These are phyloP conservation scores for Gobius niger DNA, from an alignment of 2,113 vertebrate genomes.

Conservation along the genomic window DNA sequence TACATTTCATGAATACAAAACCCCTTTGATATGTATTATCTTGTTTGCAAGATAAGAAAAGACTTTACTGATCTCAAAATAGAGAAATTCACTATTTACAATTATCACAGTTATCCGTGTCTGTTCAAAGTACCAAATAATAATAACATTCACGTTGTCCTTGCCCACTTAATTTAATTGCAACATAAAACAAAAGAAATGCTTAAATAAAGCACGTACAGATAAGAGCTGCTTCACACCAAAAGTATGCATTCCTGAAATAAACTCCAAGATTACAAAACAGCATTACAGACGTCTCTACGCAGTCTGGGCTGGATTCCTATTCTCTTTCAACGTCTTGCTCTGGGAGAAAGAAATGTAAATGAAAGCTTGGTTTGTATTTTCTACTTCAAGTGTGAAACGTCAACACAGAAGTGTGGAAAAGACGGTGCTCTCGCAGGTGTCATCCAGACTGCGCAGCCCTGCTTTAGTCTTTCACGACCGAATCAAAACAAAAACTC, in stretches of 20 bases:
- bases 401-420: slow-evolving; percentile 34
- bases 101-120: no score
- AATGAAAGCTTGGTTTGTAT: slow-evolving; percentile 60
- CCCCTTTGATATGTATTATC: no score
- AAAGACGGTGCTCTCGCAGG: slow-evolving; percentile 40
- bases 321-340: slow-evolving; percentile 49
- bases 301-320: slow-evolving; percentile 38
- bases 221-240: slow-evolving; percentile 2
- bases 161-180: background rate
- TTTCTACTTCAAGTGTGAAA: slow-evolving; percentile 64
- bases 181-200: background rate
- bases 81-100: no score
- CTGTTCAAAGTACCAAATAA: no score
- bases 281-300: slow-evolving; percentile 36
- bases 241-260: slow-evolving; percentile 44
- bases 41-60: no score
- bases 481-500: slow-evolving; percentile 66
- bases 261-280: slow-evolving; percentile 33
- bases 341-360: slow-evolving; percentile 17
- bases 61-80: no score
- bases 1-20: no score
- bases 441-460: slow-evolving; percentile 57
- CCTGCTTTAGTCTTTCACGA: slow-evolving; percentile 57
- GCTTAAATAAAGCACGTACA: background rate
- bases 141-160: no score